Percentiles rank a stretch among this genome's conserved stretches.
phyloP scores from a whole-genome alignment of 2,797 vertebrate genomes.

The Anguilla marmorata region DNA sequence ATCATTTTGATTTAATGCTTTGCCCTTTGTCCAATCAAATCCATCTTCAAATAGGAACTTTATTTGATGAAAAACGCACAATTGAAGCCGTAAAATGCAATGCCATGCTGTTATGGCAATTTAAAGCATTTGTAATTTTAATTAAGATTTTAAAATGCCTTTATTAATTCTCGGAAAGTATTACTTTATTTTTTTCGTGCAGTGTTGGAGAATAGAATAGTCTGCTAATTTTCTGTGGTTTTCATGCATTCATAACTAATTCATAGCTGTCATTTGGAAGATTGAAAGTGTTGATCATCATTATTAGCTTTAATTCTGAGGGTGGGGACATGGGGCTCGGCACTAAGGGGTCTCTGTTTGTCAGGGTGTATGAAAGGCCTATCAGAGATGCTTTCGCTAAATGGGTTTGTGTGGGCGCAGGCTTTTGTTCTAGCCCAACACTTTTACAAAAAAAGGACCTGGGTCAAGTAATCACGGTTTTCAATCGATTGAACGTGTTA shows the following conservation, averaged over 20 bases:
- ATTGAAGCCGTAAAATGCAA: neutral
- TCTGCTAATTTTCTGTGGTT: neutral
- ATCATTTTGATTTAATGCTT: neutral
- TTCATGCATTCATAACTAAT: neutral
- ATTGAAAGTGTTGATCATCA: neutral
- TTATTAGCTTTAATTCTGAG: neutral
- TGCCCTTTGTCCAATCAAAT: neutral
- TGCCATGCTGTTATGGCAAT: neutral
- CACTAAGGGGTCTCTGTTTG: neutral
- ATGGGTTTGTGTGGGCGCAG: neutral
- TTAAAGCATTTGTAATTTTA: neutral
- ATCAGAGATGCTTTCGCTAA: too few species aligned
- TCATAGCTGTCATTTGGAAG: neutral
- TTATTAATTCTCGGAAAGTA: neutral
- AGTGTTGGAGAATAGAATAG: neutral
- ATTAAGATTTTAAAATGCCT: neutral
- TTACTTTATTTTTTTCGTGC: neutral
- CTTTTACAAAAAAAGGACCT: neutral
- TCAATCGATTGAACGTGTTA: neutral
- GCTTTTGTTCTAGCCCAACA: neutral
- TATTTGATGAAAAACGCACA: neutral
- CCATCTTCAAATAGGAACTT: neutral
- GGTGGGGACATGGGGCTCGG: neutral
- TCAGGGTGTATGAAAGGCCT: neutral
- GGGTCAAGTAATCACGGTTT: neutral